These are phyloP conservation scores for Heliconius ismenius DNA, from an alignment of 2,888 invertebrate genomes.

Conservation along the genomic window DNA sequence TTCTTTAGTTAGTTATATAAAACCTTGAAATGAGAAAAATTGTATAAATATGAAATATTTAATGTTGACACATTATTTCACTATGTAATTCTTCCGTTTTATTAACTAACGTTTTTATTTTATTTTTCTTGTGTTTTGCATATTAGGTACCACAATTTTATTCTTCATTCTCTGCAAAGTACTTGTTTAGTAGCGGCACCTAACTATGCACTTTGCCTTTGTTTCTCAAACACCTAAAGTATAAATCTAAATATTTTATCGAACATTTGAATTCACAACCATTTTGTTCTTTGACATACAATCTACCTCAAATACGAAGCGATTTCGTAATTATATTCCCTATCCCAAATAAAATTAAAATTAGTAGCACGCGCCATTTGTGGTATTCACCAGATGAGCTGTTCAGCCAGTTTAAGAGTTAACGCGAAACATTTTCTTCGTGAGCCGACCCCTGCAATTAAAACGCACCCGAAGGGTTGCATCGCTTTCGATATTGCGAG, in stretches of 20 bases:
- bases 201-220: no score
- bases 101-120: neutral
- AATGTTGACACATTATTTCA: neutral
- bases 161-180: neutral
- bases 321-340: neutral
- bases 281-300: no score
- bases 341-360: slow-evolving; percentile 30
- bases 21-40: neutral
- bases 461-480: slow-evolving; percentile 79
- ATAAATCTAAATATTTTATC: no score
- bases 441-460: slow-evolving; percentile 73
- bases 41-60: neutral
- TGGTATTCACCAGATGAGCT: slow-evolving; percentile 62
- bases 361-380: slow-evolving; percentile 43
- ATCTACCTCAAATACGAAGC: neutral
- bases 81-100: neutral
- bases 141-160: neutral
- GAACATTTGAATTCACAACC: no score
- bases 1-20: neutral
- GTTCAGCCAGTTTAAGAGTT: slow-evolving; percentile 59
- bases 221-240: no score
- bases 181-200: neutral
- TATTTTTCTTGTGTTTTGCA: neutral
- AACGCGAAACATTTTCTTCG: slow-evolving; percentile 61
- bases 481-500: slow-evolving; percentile 75